These are phyloP conservation scores for Galerucella calmariensis DNA, from an alignment of 2,888 invertebrate species.

Conservation along the genomic window DNA sequence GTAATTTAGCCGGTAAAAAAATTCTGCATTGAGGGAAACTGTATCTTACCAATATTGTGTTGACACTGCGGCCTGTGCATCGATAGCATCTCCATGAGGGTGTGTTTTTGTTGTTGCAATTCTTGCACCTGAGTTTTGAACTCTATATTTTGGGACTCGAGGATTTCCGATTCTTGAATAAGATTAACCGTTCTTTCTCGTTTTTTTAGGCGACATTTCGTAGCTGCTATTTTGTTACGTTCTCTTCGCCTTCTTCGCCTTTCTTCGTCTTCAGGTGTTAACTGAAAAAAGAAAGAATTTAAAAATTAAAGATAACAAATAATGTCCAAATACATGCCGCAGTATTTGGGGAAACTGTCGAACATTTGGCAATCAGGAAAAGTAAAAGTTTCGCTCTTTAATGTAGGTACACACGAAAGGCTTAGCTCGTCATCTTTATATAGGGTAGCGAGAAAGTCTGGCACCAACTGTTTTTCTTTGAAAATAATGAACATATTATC, in stretches of 20 bases:
- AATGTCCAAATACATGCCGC: too few relatives aligned
- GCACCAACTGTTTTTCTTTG: too few relatives aligned
- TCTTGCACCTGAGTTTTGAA: conserved; percentile 85
- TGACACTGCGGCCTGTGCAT: conserved; percentile 79
- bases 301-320: too few relatives aligned
- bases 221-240: conserved; percentile 93
- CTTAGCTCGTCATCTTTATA: too few relatives aligned
- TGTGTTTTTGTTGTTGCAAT: conserved; percentile 81
- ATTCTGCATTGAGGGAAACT: too few relatives aligned
- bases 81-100: conserved; percentile 82
- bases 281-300: conserved; percentile 65
- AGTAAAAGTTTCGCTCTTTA: too few relatives aligned
- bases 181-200: conserved; percentile 88
- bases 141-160: conserved; percentile 87
- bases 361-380: too few relatives aligned
- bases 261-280: conserved; percentile 93
- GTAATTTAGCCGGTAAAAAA: too few relatives aligned
- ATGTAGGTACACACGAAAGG: too few relatives aligned
- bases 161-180: conserved; percentile 85
- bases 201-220: conserved; percentile 94
- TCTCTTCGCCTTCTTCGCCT: conserved; percentile 86
- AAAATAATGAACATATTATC: too few relatives aligned
- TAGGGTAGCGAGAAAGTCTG: too few relatives aligned
- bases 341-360: too few relatives aligned
- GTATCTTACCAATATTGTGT: conserved; percentile 53